These are phyloP conservation scores for Buphagus erythrorhynchus DNA, from an alignment of 2,797 vertebrate genomes.

Conservation along the genomic window DNA sequence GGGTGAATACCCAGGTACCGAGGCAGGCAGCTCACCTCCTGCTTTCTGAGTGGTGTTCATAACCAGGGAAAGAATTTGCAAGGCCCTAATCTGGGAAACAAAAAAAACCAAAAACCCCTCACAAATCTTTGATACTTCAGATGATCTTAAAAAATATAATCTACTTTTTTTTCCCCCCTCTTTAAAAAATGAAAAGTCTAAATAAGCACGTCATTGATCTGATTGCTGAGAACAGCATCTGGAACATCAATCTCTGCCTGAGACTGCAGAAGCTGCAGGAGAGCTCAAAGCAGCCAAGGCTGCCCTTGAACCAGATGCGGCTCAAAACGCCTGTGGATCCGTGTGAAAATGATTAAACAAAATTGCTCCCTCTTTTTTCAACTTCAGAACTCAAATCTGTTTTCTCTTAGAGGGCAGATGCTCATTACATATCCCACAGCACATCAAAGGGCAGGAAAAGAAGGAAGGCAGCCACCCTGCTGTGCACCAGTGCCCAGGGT, in stretches of 20 bases:
- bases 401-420: constrained; percentile 66
- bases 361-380: constrained; percentile 26
- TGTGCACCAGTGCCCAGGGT: background rate
- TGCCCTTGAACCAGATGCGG: constrained; percentile 44
- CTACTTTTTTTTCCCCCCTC: background rate
- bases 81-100: background rate
- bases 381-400: constrained; percentile 53
- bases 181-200: background rate
- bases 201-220: constrained; percentile 1
- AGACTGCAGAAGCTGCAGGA: background rate
- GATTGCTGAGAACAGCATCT: background rate
- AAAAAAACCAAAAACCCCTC: background rate
- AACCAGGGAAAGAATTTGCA: background rate
- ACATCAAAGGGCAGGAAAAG: constrained; percentile 62
- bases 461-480: background rate
- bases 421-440: constrained; percentile 4
- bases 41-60: background rate
- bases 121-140: background rate
- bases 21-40: background rate
- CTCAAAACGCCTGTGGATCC: background rate
- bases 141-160: background rate
- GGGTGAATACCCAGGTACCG: background rate
- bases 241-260: constrained; percentile 40
- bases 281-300: background rate
- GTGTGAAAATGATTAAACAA: constrained; percentile 45